A percentile compares a stretch with the other conserved stretches of the same genome.
Evolutionary conservation across 2,888 invertebrate species (phyloP).

Genomic region (Hetaerina titia): DNA sequence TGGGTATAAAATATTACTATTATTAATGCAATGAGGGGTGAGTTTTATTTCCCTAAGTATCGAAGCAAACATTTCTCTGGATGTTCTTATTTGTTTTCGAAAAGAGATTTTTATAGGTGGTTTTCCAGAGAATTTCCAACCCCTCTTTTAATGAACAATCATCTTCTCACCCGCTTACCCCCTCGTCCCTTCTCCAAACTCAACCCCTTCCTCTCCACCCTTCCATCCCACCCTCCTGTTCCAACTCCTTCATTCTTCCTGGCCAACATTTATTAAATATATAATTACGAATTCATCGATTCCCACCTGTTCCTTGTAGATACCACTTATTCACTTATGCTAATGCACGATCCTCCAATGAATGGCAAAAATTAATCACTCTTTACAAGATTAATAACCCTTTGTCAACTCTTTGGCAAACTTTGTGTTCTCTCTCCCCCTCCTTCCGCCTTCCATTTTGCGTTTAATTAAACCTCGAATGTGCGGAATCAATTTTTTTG

Average conservation of each 20-base stretch:
- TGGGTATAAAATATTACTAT: background rate
- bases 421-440: conserved; percentile 33
- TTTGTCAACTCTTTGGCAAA: conserved; percentile 54
- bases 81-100: background rate
- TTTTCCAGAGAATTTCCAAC: background rate
- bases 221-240: background rate
- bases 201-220: background rate
- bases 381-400: conserved; percentile 66
- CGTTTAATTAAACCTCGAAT: conserved; percentile 51
- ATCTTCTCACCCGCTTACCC: background rate
- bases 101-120: background rate
- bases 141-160: background rate
- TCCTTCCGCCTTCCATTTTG: background rate
- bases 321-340: conserved; percentile 62
- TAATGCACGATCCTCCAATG: conserved; percentile 51
- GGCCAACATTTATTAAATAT: conserved; percentile 45
- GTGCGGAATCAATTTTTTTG: conserved; percentile 39
- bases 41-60: background rate
- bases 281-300: conserved; percentile 61
- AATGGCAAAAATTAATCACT: conserved; percentile 62
- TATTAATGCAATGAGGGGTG: background rate
- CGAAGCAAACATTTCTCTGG: background rate
- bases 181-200: background rate
- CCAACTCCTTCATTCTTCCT: background rate
- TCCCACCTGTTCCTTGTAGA: conserved; percentile 62